Conservation (phyloP, 2,888 invertebrate genomes). For the Cepaea hortensis region DNA sequence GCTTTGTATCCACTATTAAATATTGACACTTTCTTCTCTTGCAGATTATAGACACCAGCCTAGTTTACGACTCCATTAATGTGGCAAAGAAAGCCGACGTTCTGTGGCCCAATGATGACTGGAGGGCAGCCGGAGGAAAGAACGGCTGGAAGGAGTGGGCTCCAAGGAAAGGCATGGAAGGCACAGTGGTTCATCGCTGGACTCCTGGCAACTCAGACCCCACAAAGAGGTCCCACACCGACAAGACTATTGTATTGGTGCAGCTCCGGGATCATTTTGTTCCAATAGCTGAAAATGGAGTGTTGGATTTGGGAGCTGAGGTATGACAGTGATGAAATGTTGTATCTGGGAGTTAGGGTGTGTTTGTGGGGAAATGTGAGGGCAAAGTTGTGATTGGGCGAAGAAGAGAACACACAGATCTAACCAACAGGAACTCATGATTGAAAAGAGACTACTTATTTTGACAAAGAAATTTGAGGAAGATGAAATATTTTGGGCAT, state of each 20-base stretch:
- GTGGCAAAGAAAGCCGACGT: slow-evolving; percentile 92
- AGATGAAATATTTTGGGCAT: too few species aligned
- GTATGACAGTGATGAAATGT: slow-evolving; percentile 57
- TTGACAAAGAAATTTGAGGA: too few species aligned
- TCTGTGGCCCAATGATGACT: slow-evolving; percentile 94
- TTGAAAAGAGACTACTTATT: too few species aligned
- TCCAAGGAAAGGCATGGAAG: slow-evolving; percentile 93
- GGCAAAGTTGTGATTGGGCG: too few species aligned
- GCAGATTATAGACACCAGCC: slow-evolving; percentile 74
- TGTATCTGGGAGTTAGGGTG: too few species aligned
- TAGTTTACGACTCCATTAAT: slow-evolving; percentile 93
- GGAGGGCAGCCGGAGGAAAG: slow-evolving; percentile 90
- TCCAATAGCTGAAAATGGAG: slow-evolving; percentile 92
- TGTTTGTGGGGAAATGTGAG: too few species aligned
- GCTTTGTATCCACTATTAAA: too few species aligned
- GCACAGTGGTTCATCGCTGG: slow-evolving; percentile 93
- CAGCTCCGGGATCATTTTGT: slow-evolving; percentile 94
- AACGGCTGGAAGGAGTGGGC: slow-evolving; percentile 93
- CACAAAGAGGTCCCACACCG: slow-evolving; percentile 91
- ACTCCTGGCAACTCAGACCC: slow-evolving; percentile 93
- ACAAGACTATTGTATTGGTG: slow-evolving; percentile 92
- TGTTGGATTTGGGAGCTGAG: slow-evolving; percentile 77
- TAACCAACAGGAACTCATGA: too few species aligned
- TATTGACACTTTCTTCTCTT: slow-evolving; percentile 32
- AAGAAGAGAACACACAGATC: too few species aligned